A percentile compares a stretch with the other conserved stretches of the same genome.
Evolutionary conservation across 2,797 vertebrate species (phyloP).

Genomic region (Gymnodraco acuticeps): DNA sequence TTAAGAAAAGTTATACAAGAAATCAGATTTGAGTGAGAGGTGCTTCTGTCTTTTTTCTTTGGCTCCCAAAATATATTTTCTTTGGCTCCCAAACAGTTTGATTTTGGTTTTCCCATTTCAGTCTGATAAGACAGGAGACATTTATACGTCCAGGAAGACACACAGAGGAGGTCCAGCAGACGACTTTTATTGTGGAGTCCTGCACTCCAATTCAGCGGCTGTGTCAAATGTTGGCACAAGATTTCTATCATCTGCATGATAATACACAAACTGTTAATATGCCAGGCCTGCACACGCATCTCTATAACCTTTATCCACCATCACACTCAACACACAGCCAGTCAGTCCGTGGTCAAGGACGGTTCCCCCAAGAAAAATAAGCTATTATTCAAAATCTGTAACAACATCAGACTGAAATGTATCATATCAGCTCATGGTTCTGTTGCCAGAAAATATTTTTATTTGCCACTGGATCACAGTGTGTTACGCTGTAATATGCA

Average conservation of each 20-base stretch:
- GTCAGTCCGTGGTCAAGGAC: constrained; percentile 60
- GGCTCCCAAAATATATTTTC: constrained; percentile 21
- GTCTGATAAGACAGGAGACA: constrained; percentile 48
- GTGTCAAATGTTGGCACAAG: constrained; percentile 57
- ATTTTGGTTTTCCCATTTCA: constrained; percentile 37
- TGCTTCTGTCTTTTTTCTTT: constrained; percentile 23
- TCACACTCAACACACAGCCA: constrained; percentile 16
- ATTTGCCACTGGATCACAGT: constrained; percentile 56
- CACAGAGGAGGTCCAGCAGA: constrained; percentile 33
- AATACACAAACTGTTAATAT: constrained; percentile 38
- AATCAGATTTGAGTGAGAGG: constrained; percentile 18
- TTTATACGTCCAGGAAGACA: constrained; percentile 52
- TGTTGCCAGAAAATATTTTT: constrained; percentile 61
- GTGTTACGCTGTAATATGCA: constrained; percentile 55
- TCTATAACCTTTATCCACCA: constrained; percentile 27
- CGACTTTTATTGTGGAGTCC: constrained; percentile 55
- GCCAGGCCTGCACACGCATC: constrained; percentile 26
- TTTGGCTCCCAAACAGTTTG: constrained; percentile 34
- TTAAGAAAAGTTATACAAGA: too few species aligned
- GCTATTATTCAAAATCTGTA: constrained; percentile 62
- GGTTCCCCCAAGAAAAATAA: constrained; percentile 63
- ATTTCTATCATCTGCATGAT: constrained; percentile 47
- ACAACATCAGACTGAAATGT: constrained; percentile 59
- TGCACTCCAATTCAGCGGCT: constrained; percentile 38
- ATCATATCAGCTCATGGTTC: constrained; percentile 57